phyloP scores from a whole-genome alignment of 2,113 vertebrate species.

The Dromaius novaehollandiae region DNA sequence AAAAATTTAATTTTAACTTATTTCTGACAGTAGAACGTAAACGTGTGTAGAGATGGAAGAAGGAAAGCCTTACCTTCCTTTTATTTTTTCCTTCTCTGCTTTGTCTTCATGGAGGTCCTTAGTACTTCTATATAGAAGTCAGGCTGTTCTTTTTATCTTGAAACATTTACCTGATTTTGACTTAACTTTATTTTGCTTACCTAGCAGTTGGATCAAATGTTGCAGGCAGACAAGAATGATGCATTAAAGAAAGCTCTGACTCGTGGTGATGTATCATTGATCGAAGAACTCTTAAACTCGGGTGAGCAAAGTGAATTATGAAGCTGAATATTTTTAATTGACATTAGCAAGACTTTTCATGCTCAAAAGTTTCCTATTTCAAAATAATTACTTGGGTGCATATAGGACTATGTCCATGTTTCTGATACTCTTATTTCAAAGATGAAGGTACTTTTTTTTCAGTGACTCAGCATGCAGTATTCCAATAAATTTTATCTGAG shows the following conservation, averaged over 20 bases:
- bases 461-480: background rate
- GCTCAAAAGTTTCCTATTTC: background rate
- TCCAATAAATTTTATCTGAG: background rate
- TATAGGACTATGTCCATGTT: background rate
- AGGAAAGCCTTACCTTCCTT: background rate
- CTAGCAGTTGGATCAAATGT: constrained; percentile 55
- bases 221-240: constrained; percentile 63
- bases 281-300: constrained; percentile 84
- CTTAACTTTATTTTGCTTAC: constrained; percentile 14
- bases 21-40: background rate
- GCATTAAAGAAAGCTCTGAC: constrained; percentile 85
- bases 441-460: background rate
- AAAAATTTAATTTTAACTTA: background rate
- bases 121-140: background rate
- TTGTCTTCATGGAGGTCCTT: background rate
- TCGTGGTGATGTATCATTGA: constrained; percentile 75
- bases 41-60: background rate
- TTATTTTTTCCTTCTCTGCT: rapidly evolving
- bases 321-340: background rate
- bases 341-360: background rate
- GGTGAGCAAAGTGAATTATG: constrained; percentile 67
- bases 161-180: background rate
- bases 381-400: background rate
- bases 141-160: background rate
- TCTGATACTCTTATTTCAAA: background rate